Percentiles rank a stretch among this genome's conserved stretches.
Evolutionary conservation across 1,140 invertebrate species (phyloP).

Genomic region (Lutraria rhynchaena): DNA sequence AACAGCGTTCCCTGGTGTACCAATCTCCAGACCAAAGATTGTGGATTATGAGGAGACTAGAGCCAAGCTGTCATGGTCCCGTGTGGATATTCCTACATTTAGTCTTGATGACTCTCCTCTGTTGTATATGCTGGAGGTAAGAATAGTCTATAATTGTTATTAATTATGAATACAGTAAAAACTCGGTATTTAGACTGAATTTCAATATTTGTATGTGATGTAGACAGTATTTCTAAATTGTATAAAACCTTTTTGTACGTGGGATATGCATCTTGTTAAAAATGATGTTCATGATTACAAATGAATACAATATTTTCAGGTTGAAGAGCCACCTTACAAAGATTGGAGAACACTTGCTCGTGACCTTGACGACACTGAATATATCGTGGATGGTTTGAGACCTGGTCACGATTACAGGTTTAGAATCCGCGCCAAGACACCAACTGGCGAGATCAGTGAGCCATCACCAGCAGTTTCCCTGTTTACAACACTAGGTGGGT

Average conservation of each 20-base stretch:
- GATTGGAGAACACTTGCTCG: conserved; percentile 75
- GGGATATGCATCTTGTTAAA: no score
- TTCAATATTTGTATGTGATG: no score
- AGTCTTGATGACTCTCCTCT: conserved; percentile 67
- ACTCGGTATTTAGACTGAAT: no score
- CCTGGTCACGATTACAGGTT: conserved; percentile 77
- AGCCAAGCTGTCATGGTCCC: conserved; percentile 71
- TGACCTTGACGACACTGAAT: conserved; percentile 70
- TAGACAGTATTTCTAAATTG: no score
- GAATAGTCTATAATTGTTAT: background rate
- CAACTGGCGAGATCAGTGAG: conserved; percentile 70
- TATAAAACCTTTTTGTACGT: no score
- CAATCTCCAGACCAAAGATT: conserved; percentile 73
- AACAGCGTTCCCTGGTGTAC: conserved; percentile 77
- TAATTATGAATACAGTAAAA: no score
- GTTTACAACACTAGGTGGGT: conserved; percentile 75
- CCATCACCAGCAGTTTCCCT: conserved; percentile 76
- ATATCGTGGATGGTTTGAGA: conserved; percentile 72
- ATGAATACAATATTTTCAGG: no score
- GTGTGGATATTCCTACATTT: conserved; percentile 75
- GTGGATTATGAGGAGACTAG: conserved; percentile 72
- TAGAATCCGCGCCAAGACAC: conserved; percentile 72
- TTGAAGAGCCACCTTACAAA: conserved; percentile 62
- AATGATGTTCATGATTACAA: no score
- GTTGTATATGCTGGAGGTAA: conserved; percentile 77